Evolutionary conservation across 2,113 vertebrate species (phyloP).

Genomic region (Henicopernis longicauda): DNA sequence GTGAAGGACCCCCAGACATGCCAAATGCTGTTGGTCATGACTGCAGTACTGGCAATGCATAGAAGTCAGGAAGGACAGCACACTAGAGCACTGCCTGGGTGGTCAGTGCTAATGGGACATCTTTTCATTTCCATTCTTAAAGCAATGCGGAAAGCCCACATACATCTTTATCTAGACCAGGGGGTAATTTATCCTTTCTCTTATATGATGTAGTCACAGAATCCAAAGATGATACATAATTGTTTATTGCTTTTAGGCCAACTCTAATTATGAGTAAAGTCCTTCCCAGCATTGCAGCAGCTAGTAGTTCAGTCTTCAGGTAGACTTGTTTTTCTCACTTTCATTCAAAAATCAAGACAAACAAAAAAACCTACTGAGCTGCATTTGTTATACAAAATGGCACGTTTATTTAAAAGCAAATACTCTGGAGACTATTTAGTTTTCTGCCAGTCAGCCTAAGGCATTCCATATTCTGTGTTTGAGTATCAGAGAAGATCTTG

Average conservation of each 20-base stretch:
- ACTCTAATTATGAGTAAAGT: background rate
- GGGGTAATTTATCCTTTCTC: background rate
- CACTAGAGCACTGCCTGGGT: background rate
- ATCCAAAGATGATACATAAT: background rate
- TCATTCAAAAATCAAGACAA: background rate
- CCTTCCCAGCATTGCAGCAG: background rate
- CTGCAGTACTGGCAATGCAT: rapidly evolving
- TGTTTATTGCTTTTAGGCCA: background rate
- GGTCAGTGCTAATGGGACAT: background rate
- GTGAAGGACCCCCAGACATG: background rate
- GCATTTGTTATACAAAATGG: background rate
- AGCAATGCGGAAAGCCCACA: background rate
- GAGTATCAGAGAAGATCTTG: background rate
- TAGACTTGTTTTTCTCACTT: background rate
- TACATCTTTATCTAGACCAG: background rate
- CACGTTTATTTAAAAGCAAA: constrained; percentile 4
- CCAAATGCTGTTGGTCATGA: background rate
- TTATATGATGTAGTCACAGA: background rate
- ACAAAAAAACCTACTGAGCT: background rate
- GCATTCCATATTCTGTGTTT: background rate
- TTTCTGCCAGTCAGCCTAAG: background rate
- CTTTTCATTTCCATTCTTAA: background rate
- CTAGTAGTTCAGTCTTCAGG: background rate
- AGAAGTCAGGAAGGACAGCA: background rate
- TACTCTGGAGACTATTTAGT: background rate